Evolutionary conservation across 2,888 invertebrate genomes (phyloP).

Genomic region (Stenodema calcarata): DNA sequence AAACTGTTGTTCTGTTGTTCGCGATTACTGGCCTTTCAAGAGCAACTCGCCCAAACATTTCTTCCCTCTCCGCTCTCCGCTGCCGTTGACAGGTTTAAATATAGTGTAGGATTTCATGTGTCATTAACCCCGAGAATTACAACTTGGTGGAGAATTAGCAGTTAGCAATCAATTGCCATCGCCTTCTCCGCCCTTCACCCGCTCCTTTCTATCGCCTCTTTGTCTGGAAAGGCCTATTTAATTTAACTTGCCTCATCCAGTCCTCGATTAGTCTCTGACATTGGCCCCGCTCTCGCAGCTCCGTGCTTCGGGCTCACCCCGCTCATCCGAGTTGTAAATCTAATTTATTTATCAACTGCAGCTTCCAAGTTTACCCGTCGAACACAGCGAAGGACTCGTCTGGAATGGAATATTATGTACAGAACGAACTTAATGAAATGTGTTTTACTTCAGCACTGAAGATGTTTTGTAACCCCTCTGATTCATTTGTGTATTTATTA

Average conservation of each 20-base stretch:
- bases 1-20: slow-evolving; percentile 9
- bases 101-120: slow-evolving; percentile 48
- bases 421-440: no score
- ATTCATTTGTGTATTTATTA: no score
- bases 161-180: slow-evolving; percentile 46
- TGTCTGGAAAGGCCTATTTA: slow-evolving; percentile 42
- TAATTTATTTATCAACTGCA: slow-evolving; percentile 22
- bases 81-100: slow-evolving; percentile 46
- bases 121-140: slow-evolving; percentile 49
- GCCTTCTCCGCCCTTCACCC: not conserved
- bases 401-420: no score
- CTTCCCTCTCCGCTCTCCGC: slow-evolving; percentile 10
- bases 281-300: not conserved
- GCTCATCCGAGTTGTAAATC: not conserved
- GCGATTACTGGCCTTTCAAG: not conserved
- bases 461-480: no score
- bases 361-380: not conserved
- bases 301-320: not conserved
- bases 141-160: slow-evolving; percentile 47
- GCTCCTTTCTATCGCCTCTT: not conserved
- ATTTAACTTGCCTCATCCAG: slow-evolving; percentile 48
- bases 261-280: slow-evolving; percentile 44
- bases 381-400: not conserved
- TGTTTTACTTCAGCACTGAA: no score
- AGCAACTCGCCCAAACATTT: slow-evolving; percentile 12